Percentiles rank a stretch among this genome's conserved stretches.
Evolutionary conservation across 2,113 vertebrate genomes (phyloP).

Genomic region (Rhinolophus sinicus): DNA sequence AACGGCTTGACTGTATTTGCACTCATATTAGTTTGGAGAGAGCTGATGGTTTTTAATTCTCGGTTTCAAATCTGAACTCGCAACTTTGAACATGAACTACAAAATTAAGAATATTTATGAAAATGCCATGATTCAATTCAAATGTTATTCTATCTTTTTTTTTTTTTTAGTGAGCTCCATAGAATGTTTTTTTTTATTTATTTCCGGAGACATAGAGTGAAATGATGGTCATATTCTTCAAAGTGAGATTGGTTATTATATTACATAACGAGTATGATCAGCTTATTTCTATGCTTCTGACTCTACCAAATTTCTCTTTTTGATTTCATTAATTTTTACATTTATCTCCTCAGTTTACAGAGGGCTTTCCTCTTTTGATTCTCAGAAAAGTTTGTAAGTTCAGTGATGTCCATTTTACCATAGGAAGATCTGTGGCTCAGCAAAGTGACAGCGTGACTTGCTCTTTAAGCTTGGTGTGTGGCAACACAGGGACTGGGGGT

Average conservation of each 20-base stretch:
- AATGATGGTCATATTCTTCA: not conserved
- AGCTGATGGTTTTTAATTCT: slow-evolving; percentile 40
- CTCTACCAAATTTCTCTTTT: not conserved
- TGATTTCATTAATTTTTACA: slow-evolving; percentile 9
- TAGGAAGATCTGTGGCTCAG: not conserved
- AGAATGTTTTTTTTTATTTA: not conserved
- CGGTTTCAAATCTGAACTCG: slow-evolving; percentile 58
- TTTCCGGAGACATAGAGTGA: not conserved
- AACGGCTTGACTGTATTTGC: slow-evolving; percentile 19
- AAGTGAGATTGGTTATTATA: not conserved
- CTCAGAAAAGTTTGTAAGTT: not conserved
- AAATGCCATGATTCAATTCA: slow-evolving; percentile 47
- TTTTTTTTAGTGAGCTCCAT: not conserved
- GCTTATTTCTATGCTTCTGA: slow-evolving; percentile 6
- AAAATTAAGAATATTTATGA: slow-evolving; percentile 56
- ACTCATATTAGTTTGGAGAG: slow-evolving; percentile 54
- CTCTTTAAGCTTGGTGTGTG: not conserved
- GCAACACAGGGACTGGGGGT: too few species aligned
- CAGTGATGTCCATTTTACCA: not conserved
- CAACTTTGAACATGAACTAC: slow-evolving; percentile 23
- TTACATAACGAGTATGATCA: not conserved
- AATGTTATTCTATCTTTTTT: not conserved
- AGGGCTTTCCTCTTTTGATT: not conserved
- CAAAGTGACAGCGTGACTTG: not conserved
- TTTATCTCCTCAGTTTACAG: not conserved